Evolutionary conservation across 1,140 invertebrate species (phyloP), one percentile per base, ranked within the genome.

Genomic region (Ruditapes philippinarum): DNA sequence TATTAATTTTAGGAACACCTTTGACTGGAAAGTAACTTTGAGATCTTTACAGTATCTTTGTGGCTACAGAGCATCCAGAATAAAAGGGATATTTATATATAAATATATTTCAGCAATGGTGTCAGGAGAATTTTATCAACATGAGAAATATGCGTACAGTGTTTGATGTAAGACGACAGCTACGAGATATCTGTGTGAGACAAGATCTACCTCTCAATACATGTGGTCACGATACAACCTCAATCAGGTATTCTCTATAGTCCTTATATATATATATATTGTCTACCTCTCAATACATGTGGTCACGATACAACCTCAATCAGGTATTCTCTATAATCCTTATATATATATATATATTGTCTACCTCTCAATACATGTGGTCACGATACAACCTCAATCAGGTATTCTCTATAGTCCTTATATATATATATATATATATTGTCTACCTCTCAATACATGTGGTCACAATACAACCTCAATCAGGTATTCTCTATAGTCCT

Each of bases 91-190:
- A 25, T 62, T 88, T 74, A 22, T 49, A 14, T 31, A 31, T 36
- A 7, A 51, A 36, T 51, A 80, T 84, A 91, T 96, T 96, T 40
- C 93, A 98, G 97, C 96, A 97, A 94, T 99, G 98, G 98, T 99
- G 98, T 94, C 97, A 97, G 93, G 98, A 98, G 84, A 98, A 99
- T 96, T 99, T 97, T 95, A 96, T 99, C 36, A 98, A 99, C 95
- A 96, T 97, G 86, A 97, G 98, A 86, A 99, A 99, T 96, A 96
- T 99, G 92, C 96, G 97, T 38, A 98, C 98, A 94, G 98, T 98
- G 0, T 95, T 96, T 38, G 97, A 98, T 91, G 97, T 99, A 5
- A 96, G 98, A 25, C 97, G 97, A 84, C 99, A 99, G 95, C 96
- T 99, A 78, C 94, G 97, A 22, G 97, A 97, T 36, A 97, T 99